These are phyloP conservation scores for Momotus momota DNA, from an alignment of 2,797 vertebrate species.

Conservation along the genomic window DNA sequence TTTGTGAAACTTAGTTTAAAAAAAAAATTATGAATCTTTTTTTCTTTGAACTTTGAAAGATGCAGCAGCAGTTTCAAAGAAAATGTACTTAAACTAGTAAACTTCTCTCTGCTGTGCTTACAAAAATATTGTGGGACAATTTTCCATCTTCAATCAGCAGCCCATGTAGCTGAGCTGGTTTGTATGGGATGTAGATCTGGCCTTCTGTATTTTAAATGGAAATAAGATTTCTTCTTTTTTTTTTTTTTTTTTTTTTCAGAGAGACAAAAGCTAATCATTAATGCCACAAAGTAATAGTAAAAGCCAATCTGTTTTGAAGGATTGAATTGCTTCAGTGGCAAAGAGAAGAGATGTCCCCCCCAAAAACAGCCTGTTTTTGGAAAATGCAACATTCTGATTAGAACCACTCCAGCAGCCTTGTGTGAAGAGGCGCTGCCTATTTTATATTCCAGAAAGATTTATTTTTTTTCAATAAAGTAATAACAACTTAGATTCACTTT, in stretches of 20 bases:
- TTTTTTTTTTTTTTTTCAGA: neutral
- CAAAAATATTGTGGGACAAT: neutral
- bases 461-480: neutral
- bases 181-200: neutral
- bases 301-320: neutral
- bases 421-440: neutral
- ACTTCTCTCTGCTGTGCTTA: neutral
- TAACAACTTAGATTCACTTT: slow-evolving; percentile 25
- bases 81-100: neutral
- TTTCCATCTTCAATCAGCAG: neutral
- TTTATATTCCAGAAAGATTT: slow-evolving; percentile 24
- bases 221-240: neutral
- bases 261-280: neutral
- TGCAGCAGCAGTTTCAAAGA: neutral
- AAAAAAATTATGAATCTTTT: neutral
- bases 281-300: neutral
- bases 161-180: accelerated
- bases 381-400: slow-evolving; percentile 25
- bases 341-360: neutral
- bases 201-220: neutral
- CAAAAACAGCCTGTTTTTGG: slow-evolving; percentile 1
- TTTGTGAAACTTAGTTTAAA: neutral
- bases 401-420: neutral
- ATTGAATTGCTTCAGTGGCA: neutral
- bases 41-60: neutral